Conservation (phyloP, 1,140 invertebrate species). For the Sarcophaga peregrina region DNA sequence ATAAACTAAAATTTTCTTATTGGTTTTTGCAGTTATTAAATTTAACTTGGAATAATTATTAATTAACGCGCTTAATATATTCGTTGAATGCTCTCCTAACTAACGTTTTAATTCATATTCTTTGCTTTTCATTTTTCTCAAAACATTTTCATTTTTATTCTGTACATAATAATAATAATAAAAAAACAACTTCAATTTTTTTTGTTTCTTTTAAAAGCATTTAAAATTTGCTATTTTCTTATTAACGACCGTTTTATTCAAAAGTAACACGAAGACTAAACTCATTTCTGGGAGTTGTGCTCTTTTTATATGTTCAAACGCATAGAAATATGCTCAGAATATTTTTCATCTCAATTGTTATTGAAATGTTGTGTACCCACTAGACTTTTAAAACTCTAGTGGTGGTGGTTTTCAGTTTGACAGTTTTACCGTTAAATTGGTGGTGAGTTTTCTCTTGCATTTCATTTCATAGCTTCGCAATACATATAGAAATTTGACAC, state of each 20-base stretch:
- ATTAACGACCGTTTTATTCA: conserved; percentile 28
- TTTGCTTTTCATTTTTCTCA: too few species aligned
- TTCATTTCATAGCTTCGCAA: too few species aligned
- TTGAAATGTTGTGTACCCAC: conserved; percentile 33
- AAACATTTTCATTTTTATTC: neutral
- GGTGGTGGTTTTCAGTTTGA: neutral
- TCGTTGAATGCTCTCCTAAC: too few species aligned
- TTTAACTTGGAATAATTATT: too few species aligned
- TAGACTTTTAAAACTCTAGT: neutral
- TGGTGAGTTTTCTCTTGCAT: neutral
- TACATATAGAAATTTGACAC: conserved; percentile 22
- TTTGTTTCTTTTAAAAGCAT: conserved; percentile 10
- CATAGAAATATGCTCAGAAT: neutral
- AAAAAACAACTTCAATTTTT: conserved; percentile 2
- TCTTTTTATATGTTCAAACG: conserved; percentile 35
- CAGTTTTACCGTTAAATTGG: neutral
- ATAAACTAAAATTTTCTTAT: conserved; percentile 28
- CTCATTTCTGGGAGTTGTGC: conserved; percentile 15
- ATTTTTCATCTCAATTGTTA: conserved; percentile 6
- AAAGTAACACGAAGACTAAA: conserved; percentile 40
- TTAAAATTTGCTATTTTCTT: neutral
- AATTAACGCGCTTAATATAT: too few species aligned
- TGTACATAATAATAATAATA: neutral
- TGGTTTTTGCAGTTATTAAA: neutral
- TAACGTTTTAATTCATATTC: too few species aligned